Percentiles rank a stretch among this genome's conserved stretches.
These are phyloP conservation scores for Sisor rabdophorus DNA, from an alignment of 2,113 vertebrate genomes.

Conservation along the genomic window DNA sequence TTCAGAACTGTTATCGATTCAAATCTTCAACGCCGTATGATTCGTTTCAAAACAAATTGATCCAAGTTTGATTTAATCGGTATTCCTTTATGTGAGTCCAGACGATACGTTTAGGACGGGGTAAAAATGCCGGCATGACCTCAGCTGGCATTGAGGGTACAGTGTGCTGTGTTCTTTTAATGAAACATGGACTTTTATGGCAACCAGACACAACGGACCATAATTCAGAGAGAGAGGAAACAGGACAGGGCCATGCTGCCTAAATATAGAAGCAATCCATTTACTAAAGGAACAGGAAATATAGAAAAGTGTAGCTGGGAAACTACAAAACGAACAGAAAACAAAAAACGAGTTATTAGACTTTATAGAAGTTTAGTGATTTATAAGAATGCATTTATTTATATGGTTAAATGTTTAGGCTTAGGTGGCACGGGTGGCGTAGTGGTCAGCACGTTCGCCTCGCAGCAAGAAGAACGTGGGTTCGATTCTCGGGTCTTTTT, in stretches of 20 bases:
- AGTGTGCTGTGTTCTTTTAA: conserved; percentile 8
- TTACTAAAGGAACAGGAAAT: conserved; percentile 8
- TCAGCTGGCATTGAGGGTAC: neutral
- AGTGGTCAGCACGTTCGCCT: no score
- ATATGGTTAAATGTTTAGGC: no score
- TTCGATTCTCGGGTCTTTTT: no score
- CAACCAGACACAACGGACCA: conserved; percentile 24
- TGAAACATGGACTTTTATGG: conserved; percentile 42
- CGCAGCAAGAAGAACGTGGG: no score
- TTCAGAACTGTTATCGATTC: neutral
- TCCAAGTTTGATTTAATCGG: neutral
- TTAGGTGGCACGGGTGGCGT: no score
- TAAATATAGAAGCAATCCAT: conserved; percentile 36
- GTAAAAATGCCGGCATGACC: conserved; percentile 1
- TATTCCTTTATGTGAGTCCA: neutral
- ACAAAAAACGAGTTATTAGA: neutral
- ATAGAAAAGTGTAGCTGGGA: conserved; percentile 8
- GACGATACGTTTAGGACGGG: neutral
- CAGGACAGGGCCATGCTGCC: neutral
- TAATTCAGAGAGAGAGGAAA: conserved; percentile 17
- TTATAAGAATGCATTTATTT: neutral
- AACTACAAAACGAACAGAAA: neutral
- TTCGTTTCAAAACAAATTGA: neutral
- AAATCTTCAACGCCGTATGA: no score
- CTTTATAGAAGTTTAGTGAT: neutral